Evolutionary conservation across 92 coral and sea anemone species (phyloP).

Genomic region (Zoanthus sociatus): DNA sequence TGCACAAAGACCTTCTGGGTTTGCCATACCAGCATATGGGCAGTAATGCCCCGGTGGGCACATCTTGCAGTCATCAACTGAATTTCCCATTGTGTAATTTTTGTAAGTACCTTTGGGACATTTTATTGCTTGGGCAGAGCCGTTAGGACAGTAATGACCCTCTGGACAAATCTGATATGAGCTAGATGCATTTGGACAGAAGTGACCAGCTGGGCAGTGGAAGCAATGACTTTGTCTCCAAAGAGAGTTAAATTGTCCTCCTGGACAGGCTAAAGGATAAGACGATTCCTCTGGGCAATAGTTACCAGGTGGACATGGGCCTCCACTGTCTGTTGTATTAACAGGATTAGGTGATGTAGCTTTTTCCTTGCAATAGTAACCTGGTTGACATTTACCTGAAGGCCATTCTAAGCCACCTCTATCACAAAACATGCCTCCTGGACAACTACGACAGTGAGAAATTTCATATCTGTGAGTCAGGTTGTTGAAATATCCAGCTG

Average conservation of each 20-base stretch:
- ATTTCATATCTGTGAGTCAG: slow-evolving; percentile 70
- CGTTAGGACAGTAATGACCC: slow-evolving; percentile 92
- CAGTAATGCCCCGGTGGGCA: slow-evolving; percentile 97
- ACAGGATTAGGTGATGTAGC: slow-evolving; percentile 82
- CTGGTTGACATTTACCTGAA: slow-evolving; percentile 88
- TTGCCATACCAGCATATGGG: slow-evolving; percentile 76
- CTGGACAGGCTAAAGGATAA: slow-evolving; percentile 84
- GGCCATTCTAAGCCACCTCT: slow-evolving; percentile 91
- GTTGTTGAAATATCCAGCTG: slow-evolving; percentile 93
- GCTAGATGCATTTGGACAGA: slow-evolving; percentile 96
- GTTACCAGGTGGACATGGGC: slow-evolving; percentile 97
- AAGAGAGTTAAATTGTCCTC: slow-evolving; percentile 87
- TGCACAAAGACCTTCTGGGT: slow-evolving; percentile 88
- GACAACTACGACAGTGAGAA: slow-evolving; percentile 79
- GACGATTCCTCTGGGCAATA: slow-evolving; percentile 88
- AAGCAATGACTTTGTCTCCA: slow-evolving; percentile 87
- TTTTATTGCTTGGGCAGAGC: slow-evolving; percentile 74
- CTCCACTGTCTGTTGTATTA: slow-evolving; percentile 80
- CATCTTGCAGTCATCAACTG: slow-evolving; percentile 82
- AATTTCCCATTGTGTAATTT: slow-evolving; percentile 87
- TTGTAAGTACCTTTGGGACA: slow-evolving; percentile 98
- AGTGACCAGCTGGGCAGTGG: slow-evolving; percentile 87
- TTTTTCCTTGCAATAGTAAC: slow-evolving; percentile 82
- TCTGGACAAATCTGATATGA: slow-evolving; percentile 77
- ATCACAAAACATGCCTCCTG: slow-evolving; percentile 90